These are phyloP conservation scores for Archivesica marissinica DNA, from an alignment of 1,140 invertebrate species.

Conservation along the genomic window DNA sequence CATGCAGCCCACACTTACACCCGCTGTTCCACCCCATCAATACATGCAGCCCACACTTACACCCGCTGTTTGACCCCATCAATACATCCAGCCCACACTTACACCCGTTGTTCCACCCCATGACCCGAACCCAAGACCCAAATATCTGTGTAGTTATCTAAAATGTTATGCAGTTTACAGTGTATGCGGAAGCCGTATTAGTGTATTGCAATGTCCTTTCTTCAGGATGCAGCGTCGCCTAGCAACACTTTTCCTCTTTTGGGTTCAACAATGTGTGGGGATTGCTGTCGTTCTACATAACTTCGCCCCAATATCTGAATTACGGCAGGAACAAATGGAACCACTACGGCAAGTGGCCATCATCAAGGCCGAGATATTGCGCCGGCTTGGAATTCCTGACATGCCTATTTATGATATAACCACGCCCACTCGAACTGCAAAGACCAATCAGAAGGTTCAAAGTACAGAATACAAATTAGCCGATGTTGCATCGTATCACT, in stretches of 20 bases:
- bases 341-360: background rate
- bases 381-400: background rate
- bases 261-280: background rate
- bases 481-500: background rate
- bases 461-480: background rate
- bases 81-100: too few species aligned
- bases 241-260: background rate
- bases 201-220: background rate
- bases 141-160: too few species aligned
- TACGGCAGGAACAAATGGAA: background rate
- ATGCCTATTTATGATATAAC: background rate
- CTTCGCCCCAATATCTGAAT: background rate
- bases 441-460: background rate
- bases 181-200: too few species aligned
- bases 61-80: too few species aligned
- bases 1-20: too few species aligned
- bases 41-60: too few species aligned
- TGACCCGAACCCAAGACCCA: too few species aligned
- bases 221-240: background rate
- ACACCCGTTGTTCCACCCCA: too few species aligned
- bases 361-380: conserved; percentile 11
- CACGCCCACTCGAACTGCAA: background rate
- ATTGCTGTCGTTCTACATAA: background rate
- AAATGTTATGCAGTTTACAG: too few species aligned
- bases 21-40: too few species aligned